phyloP scores from a whole-genome alignment of 2,888 invertebrate genomes.

The Hirtodrosophila duncani region DNA sequence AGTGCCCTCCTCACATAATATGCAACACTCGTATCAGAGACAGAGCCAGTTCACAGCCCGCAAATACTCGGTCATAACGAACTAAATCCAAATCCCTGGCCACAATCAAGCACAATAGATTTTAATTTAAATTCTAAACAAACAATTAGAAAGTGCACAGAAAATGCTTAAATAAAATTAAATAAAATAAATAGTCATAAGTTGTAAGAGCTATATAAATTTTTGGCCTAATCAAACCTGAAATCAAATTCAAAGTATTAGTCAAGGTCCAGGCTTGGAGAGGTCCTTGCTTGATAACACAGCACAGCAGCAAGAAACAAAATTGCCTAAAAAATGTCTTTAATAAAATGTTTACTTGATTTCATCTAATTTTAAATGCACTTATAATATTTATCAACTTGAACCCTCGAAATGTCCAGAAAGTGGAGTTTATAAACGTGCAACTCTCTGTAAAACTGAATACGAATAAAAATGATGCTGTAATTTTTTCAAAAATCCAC shows the following conservation, averaged over 20 bases:
- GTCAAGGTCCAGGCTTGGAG: slow-evolving; percentile 25
- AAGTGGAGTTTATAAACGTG: slow-evolving; percentile 73
- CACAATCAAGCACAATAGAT: slow-evolving; percentile 17
- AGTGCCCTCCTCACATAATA: slow-evolving; percentile 77
- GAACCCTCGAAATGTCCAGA: slow-evolving; percentile 74
- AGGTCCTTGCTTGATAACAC: slow-evolving; percentile 9
- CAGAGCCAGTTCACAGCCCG: slow-evolving; percentile 77
- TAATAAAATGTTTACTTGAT: slow-evolving; percentile 4
- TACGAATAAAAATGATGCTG: slow-evolving; percentile 52
- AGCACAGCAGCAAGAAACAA: slow-evolving; percentile 5
- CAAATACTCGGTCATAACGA: slow-evolving; percentile 77
- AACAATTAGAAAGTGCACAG: slow-evolving; percentile 34
- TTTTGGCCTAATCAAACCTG: slow-evolving; percentile 36
- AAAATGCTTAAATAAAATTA: slow-evolving; percentile 31
- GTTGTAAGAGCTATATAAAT: slow-evolving; percentile 58
- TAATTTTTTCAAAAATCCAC: slow-evolving; percentile 44
- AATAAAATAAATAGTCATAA: slow-evolving; percentile 57
- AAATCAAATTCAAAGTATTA: slow-evolving; percentile 60
- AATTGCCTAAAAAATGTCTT: slow-evolving; percentile 6
- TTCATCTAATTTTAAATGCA: slow-evolving; percentile 5
- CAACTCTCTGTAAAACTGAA: slow-evolving; percentile 49
- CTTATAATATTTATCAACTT: slow-evolving; percentile 28
- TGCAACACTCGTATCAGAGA: slow-evolving; percentile 78
- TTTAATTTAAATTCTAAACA: slow-evolving; percentile 29
- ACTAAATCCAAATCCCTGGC: slow-evolving; percentile 45